Evolutionary conservation across 2,888 invertebrate genomes (phyloP), one percentile per base, ranked within the genome.

Genomic region (Yponomeuta cagnagella): DNA sequence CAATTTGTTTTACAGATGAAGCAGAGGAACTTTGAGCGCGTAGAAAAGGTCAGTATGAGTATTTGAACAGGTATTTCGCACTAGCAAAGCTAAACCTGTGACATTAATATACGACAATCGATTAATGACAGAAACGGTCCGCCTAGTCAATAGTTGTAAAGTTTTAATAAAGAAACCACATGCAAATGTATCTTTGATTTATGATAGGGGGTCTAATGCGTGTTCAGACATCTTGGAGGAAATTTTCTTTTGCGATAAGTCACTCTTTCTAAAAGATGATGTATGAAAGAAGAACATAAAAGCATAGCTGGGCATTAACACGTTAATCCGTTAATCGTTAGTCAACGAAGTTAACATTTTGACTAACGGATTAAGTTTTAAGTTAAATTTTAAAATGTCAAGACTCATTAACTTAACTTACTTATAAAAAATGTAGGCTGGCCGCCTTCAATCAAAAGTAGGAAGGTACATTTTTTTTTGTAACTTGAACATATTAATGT

Each of bases 11-110:
- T 95, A 74, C 95, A 98, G 98, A 97, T 99, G 96, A 98, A 98
- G 89, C 96, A 97, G 77, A 95, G 98, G 88, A 98, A 98, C 93
- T 99, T 97, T 93, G 99, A 99, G 89, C 96, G 96, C 86, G 99
- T 99, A 66, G 99, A 99, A 95, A 98, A 99, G 96, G 98, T 98
- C 95, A 94, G 95, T 94, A 90, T 79, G 86, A 85, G 80, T 74
- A 70, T 72, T n/a, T 37, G 37, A 33, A 67, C n/a, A 67, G 31
- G 33, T 65, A 31, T 30, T 12, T 10, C 30, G 31, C 6, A 65
- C 6, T 30, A 31, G 10, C 30, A 65, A 31, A 58, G 31, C 65
- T n/a, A 65, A 33, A 73, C 71, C 78, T 82, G 82, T 84, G 83
- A 82, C 79, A 74, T 72, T 70, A 72, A 72, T n/a, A n/a, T 52